phyloP scores from a whole-genome alignment of 2,888 invertebrate genomes.

The Stegana nigrithorax region DNA sequence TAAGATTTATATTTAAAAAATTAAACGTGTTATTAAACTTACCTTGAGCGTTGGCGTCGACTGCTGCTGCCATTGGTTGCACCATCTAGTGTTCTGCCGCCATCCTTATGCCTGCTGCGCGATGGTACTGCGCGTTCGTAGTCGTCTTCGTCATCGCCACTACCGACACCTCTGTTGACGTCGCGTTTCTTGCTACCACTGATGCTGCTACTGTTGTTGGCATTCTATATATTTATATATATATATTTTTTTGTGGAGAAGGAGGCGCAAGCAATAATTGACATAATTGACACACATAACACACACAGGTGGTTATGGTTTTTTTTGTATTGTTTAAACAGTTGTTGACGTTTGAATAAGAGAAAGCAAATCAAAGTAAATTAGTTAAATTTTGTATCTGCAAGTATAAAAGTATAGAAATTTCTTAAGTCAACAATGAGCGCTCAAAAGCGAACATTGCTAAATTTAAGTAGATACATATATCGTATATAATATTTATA shows the following conservation, averaged over 20 bases:
- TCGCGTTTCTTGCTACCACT: conserved; percentile 42
- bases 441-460: conserved; percentile 45
- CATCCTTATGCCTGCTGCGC: conserved; percentile 30
- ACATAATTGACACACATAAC: conserved; percentile 51
- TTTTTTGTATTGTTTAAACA: conserved; percentile 29
- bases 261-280: conserved; percentile 54
- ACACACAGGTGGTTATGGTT: conserved; percentile 28
- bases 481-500: too few species aligned
- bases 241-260: conserved; percentile 32
- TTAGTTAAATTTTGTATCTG: conserved; percentile 64
- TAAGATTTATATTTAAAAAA: conserved; percentile 48
- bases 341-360: conserved; percentile 59
- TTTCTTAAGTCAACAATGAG: conserved; percentile 62
- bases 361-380: conserved; percentile 66
- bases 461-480: conserved; percentile 42
- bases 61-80: conserved; percentile 24
- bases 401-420: conserved; percentile 58
- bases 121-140: conserved; percentile 28
- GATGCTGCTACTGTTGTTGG: conserved; percentile 49
- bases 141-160: conserved; percentile 41
- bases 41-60: conserved; percentile 48
- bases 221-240: conserved; percentile 49
- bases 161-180: conserved; percentile 40
- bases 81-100: conserved; percentile 22
- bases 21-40: conserved; percentile 22